Evolutionary conservation across 2,113 vertebrate genomes (phyloP).

Genomic region (Heptranchias perlo): DNA sequence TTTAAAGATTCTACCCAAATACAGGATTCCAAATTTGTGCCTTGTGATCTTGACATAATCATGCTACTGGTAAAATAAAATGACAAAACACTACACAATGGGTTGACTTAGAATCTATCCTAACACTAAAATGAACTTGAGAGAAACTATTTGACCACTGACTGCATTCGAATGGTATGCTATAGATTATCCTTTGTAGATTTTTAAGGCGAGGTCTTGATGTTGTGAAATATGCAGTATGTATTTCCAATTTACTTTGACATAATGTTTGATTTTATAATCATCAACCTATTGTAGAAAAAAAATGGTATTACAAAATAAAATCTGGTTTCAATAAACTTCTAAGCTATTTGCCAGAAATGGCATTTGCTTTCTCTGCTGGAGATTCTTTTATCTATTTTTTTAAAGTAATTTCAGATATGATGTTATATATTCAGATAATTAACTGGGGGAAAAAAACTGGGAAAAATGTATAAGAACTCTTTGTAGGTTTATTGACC

Average conservation of each 20-base stretch:
- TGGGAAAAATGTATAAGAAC: neutral
- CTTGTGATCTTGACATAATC: neutral
- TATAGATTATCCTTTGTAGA: neutral
- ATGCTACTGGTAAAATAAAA: neutral
- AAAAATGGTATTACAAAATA: slow-evolving; percentile 28
- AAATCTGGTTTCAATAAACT: slow-evolving; percentile 14
- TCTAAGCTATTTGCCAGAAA: slow-evolving; percentile 16
- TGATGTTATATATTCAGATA: neutral
- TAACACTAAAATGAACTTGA: neutral
- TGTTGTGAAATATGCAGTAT: neutral
- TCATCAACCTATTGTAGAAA: slow-evolving; percentile 11
- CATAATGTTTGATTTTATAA: slow-evolving; percentile 19
- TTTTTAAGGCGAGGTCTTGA: neutral
- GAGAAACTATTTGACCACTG: neutral
- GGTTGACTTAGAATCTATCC: neutral
- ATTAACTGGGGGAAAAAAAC: neutral
- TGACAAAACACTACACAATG: neutral
- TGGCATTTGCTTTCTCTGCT: neutral
- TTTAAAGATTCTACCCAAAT: neutral
- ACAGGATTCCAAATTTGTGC: neutral
- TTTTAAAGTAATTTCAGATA: neutral
- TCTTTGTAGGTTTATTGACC: neutral
- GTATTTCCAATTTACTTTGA: slow-evolving; percentile 31
- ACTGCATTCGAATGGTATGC: neutral
- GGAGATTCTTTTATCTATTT: slow-evolving; percentile 1